A percentile compares a stretch with the other conserved stretches of the same genome.
These are phyloP conservation scores for Oithona nana DNA, from an alignment of 2,888 invertebrate genomes.

Conservation along the genomic window DNA sequence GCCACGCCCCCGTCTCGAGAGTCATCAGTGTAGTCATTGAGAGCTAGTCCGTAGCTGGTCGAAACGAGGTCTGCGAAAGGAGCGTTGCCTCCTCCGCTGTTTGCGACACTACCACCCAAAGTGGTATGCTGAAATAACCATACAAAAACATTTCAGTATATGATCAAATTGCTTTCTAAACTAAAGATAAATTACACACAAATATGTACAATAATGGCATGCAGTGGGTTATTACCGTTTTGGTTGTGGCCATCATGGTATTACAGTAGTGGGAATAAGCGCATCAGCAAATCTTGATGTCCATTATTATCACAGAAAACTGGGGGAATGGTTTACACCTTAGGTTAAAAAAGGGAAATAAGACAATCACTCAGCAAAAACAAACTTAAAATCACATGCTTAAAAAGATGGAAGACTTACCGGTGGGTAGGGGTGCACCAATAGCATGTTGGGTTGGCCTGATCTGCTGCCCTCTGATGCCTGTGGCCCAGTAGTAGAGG, in stretches of 20 bases:
- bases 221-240: neutral
- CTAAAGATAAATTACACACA: neutral
- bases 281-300: neutral
- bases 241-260: neutral
- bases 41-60: conserved; percentile 6
- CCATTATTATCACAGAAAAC: neutral
- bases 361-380: neutral
- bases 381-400: too few relatives aligned
- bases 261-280: neutral
- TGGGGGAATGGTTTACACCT: neutral
- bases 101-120: neutral
- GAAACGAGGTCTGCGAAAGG: conserved; percentile 15
- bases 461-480: too few relatives aligned
- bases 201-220: neutral
- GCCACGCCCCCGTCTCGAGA: neutral
- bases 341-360: neutral
- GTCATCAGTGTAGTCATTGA: conserved; percentile 11
- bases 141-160: too few relatives aligned
- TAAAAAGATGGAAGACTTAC: too few relatives aligned
- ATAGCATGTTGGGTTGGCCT: too few relatives aligned
- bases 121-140: neutral
- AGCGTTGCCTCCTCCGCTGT: neutral
- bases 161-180: neutral
- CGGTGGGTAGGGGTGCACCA: too few relatives aligned
- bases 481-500: too few relatives aligned